Percentiles rank a stretch among this genome's conserved stretches.
phyloP scores from a whole-genome alignment of 2,797 vertebrate genomes.

The Tenualosa thibaudeaui region DNA sequence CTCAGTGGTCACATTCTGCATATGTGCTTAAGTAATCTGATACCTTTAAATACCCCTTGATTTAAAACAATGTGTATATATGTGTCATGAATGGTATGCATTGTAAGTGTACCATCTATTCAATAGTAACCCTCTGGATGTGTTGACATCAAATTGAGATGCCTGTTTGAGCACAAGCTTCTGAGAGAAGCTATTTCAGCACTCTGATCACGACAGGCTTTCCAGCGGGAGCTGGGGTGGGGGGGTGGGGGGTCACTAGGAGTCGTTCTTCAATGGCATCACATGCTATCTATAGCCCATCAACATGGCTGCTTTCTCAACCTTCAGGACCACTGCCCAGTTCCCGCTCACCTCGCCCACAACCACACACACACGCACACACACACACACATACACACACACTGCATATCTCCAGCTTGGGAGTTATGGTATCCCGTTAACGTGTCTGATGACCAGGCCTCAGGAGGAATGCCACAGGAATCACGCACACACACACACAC shows the following conservation, averaged over 20 bases:
- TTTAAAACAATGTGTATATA: background rate
- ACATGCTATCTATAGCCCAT: slow-evolving; percentile 52
- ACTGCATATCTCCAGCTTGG: background rate
- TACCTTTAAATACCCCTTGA: background rate
- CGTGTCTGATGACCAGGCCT: slow-evolving; percentile 34
- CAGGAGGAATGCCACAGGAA: slow-evolving; percentile 35
- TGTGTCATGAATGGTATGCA: background rate
- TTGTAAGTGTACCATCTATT: background rate
- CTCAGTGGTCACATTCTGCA: background rate
- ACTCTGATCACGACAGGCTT: background rate
- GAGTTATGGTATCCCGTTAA: slow-evolving; percentile 35
- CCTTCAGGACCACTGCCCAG: background rate
- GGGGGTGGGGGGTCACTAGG: background rate
- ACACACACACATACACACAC: background rate
- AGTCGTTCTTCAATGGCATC: slow-evolving; percentile 26
- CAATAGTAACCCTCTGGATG: background rate
- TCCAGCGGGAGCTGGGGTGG: background rate
- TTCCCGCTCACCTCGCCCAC: background rate
- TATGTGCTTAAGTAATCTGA: background rate
- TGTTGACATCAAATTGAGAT: background rate
- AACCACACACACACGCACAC: background rate
- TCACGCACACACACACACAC: background rate
- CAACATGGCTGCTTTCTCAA: slow-evolving; percentile 28
- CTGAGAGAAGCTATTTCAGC: background rate
- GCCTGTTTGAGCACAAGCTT: background rate